Conservation (phyloP, 2,797 vertebrate genomes). For the Myoxocephalus aenaeus region DNA sequence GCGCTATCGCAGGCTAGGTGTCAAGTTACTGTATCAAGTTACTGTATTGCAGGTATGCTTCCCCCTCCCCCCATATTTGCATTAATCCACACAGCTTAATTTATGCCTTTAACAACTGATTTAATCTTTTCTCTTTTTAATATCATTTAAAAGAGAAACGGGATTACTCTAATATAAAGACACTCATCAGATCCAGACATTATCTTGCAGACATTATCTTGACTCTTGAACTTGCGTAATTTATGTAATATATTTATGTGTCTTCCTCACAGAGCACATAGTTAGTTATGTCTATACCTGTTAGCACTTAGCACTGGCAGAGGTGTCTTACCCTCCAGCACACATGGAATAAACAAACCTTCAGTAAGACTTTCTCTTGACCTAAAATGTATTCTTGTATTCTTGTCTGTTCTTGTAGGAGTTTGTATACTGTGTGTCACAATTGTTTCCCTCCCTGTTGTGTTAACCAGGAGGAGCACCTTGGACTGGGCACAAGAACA, state of each 20-base stretch:
- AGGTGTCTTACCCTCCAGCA: too few relatives aligned
- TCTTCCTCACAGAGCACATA: too few relatives aligned
- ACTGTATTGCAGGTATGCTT: background rate
- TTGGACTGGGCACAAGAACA: conserved; percentile 92
- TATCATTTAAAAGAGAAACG: background rate
- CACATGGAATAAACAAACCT: background rate
- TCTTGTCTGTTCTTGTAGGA: background rate
- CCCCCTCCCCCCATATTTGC: too few relatives aligned
- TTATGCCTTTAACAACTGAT: background rate
- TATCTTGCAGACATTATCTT: background rate
- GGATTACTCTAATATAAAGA: background rate
- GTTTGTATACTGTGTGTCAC: background rate
- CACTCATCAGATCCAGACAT: background rate
- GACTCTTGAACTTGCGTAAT: background rate
- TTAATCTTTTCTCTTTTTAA: background rate
- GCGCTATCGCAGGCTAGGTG: background rate
- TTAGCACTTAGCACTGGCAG: too few relatives aligned
- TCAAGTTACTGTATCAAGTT: too few relatives aligned
- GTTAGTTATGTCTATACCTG: too few relatives aligned
- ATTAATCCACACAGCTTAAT: background rate
- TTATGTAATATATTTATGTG: too few relatives aligned
- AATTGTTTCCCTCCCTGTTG: background rate
- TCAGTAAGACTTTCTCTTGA: background rate
- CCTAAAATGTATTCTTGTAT: background rate
- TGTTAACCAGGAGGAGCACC: conserved; percentile 89